Evolutionary conservation across 2,797 vertebrate genomes (phyloP), one percentile per base, ranked within the genome.

Genomic region (Cephalopachus bancanus): DNA sequence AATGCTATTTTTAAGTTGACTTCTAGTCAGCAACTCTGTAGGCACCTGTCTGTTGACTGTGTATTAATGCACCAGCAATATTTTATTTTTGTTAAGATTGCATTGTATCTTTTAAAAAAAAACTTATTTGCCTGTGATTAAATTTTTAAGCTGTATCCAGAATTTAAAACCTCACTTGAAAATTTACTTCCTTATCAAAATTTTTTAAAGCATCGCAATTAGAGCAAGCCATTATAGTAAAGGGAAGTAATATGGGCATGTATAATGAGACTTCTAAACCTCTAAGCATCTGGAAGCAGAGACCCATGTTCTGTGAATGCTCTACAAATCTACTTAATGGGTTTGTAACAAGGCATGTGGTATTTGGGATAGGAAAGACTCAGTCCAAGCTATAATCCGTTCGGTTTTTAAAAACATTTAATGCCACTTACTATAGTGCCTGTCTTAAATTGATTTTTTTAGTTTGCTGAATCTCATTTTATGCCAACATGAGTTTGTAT

Each of bases 391-490:
- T 69, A 5, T 80, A 59, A 11, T 85, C 75, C 78, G 62, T 81
- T 86, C 83, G n/a, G 17, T 78, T 97, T 89, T 69, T 64, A 53
- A 57, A 92, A 95, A 83, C 26, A 80, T 75, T 83, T 78, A 57
- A 44, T 76, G 5, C 44, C 60, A 53, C 83, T 93, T 86, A 15
- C 62, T 51, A 1, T 51, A 51, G 67, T 33, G 10, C 72, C n/a
- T n/a, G 16, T 75, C 84, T 62, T 84, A 79, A 89, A 85, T 30
- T 51, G 57, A 64, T 71, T 88, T 55, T 84, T 33, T 95, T 88
- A 37, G 72, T 64, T 76, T 76, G 64, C 22, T 28, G 16, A 69
- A 67, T 95, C 91, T 87, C 51, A 75, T 86, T 93, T 88, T 28
- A 59, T 85, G 30, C 64, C 87, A 97, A 28, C 24, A 20, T 64